Conservation (phyloP, 2,797 vertebrate species). For the Chelon labrosus region DNA sequence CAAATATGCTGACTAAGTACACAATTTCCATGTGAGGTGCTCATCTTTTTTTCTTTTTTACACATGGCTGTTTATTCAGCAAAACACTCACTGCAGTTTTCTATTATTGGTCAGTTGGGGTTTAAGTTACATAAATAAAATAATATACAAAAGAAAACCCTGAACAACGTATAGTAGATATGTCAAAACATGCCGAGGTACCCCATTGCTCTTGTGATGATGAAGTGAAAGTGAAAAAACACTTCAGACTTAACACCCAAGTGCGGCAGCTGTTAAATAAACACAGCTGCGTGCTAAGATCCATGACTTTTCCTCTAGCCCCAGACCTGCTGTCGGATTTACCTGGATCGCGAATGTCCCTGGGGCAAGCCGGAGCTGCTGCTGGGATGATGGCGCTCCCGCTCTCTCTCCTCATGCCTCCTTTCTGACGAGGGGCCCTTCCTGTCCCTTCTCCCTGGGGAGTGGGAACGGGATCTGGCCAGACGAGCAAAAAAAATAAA, state of each 20-base stretch:
- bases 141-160: too few species aligned
- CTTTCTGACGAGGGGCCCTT: constrained; percentile 86
- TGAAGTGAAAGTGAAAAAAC: background rate
- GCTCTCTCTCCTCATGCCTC: constrained; percentile 86
- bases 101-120: too few species aligned
- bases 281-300: background rate
- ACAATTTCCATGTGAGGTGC: too few species aligned
- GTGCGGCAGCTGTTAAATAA: constrained; percentile 9
- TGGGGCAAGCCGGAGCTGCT: constrained; percentile 87
- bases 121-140: too few species aligned
- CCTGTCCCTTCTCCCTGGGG: constrained; percentile 88
- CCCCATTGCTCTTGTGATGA: background rate
- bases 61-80: too few species aligned
- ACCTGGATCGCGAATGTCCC: constrained; percentile 92
- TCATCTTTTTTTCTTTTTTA: too few species aligned
- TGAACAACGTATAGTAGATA: too few species aligned
- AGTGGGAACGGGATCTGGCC: constrained; percentile 87
- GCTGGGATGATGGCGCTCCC: constrained; percentile 86
- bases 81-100: too few species aligned
- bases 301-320: background rate
- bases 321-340: constrained; percentile 40
- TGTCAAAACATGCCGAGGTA: background rate
- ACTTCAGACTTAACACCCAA: background rate
- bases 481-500: constrained; percentile 32
- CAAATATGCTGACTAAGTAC: too few species aligned